phyloP scores from a whole-genome alignment of 2,888 invertebrate genomes.

The Hecatera dysodea region DNA sequence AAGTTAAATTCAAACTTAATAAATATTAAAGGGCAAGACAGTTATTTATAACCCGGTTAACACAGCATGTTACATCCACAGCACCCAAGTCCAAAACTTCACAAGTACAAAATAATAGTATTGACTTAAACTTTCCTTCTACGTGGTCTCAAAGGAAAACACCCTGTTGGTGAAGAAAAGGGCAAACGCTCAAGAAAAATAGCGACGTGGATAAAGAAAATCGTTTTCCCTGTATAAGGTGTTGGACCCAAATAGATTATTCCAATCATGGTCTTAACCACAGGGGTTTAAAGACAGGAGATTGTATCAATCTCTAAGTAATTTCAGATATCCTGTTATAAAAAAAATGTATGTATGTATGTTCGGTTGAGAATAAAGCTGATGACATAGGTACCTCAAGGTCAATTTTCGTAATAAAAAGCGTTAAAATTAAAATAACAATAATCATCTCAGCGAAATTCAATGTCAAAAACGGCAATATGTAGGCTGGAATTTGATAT shows the following conservation, averaged over 20 bases:
- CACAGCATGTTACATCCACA: neutral
- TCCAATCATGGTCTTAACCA: slow-evolving; percentile 42
- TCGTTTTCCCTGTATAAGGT: slow-evolving; percentile 31
- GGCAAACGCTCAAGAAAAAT: slow-evolving; percentile 37
- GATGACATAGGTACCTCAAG: neutral
- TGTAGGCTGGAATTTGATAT: too few species aligned
- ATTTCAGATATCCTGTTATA: neutral
- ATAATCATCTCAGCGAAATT: too few species aligned
- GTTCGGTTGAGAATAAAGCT: neutral
- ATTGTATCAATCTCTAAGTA: slow-evolving; percentile 18
- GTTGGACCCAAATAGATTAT: slow-evolving; percentile 52
- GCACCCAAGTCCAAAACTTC: slow-evolving; percentile 4
- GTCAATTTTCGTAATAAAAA: too few species aligned
- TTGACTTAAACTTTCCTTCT: slow-evolving; percentile 14
- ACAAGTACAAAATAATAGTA: slow-evolving; percentile 20
- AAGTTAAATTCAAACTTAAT: neutral
- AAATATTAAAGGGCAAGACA: neutral
- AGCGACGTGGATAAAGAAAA: slow-evolving; percentile 43
- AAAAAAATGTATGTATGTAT: too few species aligned
- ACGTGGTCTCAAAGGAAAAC: slow-evolving; percentile 27
- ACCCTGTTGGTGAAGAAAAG: neutral
- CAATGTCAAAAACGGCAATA: too few species aligned
- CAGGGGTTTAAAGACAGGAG: slow-evolving; percentile 10
- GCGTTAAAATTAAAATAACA: too few species aligned
- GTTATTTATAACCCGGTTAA: neutral